Evolutionary conservation across 1,140 invertebrate genomes (phyloP), one percentile per base, ranked within the genome.

Genomic region (Drosophila trapezifrons): DNA sequence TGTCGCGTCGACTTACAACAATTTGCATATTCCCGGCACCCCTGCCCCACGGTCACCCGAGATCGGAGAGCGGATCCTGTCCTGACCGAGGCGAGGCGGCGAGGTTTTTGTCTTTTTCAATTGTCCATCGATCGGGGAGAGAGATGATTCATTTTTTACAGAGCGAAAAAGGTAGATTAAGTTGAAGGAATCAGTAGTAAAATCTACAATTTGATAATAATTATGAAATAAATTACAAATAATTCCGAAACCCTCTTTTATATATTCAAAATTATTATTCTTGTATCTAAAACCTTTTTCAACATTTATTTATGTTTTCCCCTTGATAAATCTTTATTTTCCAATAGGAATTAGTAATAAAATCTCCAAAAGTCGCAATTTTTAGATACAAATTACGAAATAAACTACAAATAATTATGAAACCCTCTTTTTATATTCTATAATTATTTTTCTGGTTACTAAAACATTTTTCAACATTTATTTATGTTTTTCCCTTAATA

Each of bases 131-230:
- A 56, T 59, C 55, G 71, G 67, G 17, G 13, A 43, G 13, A 43
- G 45, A 42, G 59, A 65, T 86, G 83, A 82, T 57, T 85, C 82
- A 82, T 78, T 64, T 72, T 20, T 17, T 82, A 69, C 65, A 69
- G 35, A 17, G 32, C 15, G 2, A 64, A 63, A 45, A 45, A 42
- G 1, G n/a, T 69, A 27, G 45, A 40, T 10, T 29, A 1, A 1
- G n/a, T n/a, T n/a, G n/a, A n/a, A n/a, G n/a, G n/a, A n/a, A n/a
- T n/a, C n/a, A n/a, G n/a, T n/a, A n/a, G n/a, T n/a, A n/a, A n/a
- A n/a, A n/a, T n/a, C 3, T 37, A 17, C 22, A 1, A 1, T 22
- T 32, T 32, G 3, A 18, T 12, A n/a, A 4, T 10, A 49, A 27
- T 12, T 12, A 49, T 29, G n/a, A 17, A 6, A 9, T 29, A 7